Percentiles rank a stretch among this genome's conserved stretches.
phyloP scores from a whole-genome alignment of 1,140 invertebrate genomes.

The Drosophila sp. region DNA sequence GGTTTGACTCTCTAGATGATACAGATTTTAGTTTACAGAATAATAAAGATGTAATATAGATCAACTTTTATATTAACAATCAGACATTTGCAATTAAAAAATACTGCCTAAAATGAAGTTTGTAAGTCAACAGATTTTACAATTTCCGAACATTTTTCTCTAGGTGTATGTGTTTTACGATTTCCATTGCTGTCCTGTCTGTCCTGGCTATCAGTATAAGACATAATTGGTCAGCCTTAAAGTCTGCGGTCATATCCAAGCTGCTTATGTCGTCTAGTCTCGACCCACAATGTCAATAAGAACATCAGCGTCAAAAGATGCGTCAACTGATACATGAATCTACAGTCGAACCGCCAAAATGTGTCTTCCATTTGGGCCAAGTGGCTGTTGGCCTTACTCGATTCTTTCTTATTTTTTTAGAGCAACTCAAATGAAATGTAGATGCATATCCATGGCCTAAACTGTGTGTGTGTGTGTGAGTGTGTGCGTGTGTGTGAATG shows the following conservation, averaged over 20 bases:
- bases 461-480: conserved; percentile 23
- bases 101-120: no score
- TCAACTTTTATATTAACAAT: no score
- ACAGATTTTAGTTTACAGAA: no score
- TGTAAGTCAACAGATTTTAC: no score
- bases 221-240: conserved; percentile 37
- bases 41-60: no score
- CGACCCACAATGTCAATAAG: conserved; percentile 8
- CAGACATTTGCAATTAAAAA: no score
- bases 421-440: conserved; percentile 80
- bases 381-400: conserved; percentile 2
- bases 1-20: no score
- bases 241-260: conserved; percentile 6
- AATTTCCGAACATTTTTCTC: no score
- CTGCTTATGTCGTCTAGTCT: conserved; percentile 28
- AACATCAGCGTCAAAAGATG: conserved; percentile 6
- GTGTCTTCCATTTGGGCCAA: neutral
- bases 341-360: conserved; percentile 18
- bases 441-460: conserved; percentile 70
- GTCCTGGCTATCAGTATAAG: neutral
- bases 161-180: no score
- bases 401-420: conserved; percentile 11
- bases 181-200: neutral
- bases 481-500: conserved; percentile 59
- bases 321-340: conserved; percentile 16